Conservation (phyloP, 1,140 invertebrate species). For the Heliothis subflexa region DNA sequence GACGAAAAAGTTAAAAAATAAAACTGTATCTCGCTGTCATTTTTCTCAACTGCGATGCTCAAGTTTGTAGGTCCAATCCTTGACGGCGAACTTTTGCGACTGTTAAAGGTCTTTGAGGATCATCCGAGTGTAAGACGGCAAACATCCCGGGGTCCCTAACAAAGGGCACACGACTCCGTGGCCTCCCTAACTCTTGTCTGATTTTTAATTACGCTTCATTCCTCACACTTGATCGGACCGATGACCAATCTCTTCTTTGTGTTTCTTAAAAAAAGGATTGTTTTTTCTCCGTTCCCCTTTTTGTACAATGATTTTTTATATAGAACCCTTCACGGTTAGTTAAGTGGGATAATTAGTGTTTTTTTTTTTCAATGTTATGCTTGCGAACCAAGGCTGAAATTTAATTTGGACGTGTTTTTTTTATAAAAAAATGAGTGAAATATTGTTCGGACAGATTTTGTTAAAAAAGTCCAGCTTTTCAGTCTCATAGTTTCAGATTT, state of each 20-base stretch:
- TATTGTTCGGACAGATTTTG: slow-evolving; percentile 37
- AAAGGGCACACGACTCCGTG: slow-evolving; percentile 54
- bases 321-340: slow-evolving; percentile 77
- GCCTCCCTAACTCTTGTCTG: slow-evolving; percentile 70
- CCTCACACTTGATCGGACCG: slow-evolving; percentile 80
- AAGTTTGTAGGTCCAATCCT: slow-evolving; percentile 40
- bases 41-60: slow-evolving; percentile 27
- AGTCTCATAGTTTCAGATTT: background rate
- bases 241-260: slow-evolving; percentile 78
- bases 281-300: slow-evolving; percentile 67
- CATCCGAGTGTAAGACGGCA: slow-evolving; percentile 69
- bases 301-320: slow-evolving; percentile 68
- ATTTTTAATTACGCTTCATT: slow-evolving; percentile 82
- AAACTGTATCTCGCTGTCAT: slow-evolving; percentile 1
- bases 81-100: slow-evolving; percentile 48
- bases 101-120: slow-evolving; percentile 67
- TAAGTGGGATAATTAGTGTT: slow-evolving; percentile 76
- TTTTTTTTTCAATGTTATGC: slow-evolving; percentile 61
- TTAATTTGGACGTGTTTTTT: slow-evolving; percentile 45
- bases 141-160: slow-evolving; percentile 61
- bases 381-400: slow-evolving; percentile 54
- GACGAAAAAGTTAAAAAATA: slow-evolving; percentile 20
- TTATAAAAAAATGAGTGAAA: slow-evolving; percentile 31
- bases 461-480: slow-evolving; percentile 10
- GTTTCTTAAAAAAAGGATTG: slow-evolving; percentile 80